phyloP scores from a whole-genome alignment of 2,888 invertebrate genomes.

The Microctonus brassicae region DNA sequence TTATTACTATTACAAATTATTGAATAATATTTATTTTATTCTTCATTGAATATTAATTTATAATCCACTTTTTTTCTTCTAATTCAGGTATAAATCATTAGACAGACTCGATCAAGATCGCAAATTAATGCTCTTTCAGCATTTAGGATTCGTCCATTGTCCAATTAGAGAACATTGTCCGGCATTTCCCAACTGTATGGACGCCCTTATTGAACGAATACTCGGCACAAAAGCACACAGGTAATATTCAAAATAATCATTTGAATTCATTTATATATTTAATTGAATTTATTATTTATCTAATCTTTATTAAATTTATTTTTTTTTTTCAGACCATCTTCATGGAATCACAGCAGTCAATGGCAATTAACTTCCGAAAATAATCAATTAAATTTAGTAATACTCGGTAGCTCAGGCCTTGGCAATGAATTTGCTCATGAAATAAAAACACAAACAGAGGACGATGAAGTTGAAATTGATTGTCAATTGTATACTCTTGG shows the following conservation, averaged over 20 bases:
- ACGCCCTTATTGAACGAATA: slow-evolving; percentile 81
- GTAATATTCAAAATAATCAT: slow-evolving; percentile 53
- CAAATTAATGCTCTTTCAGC: slow-evolving; percentile 94
- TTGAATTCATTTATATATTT: not conserved
- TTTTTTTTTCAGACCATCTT: slow-evolving; percentile 71
- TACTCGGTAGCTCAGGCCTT: slow-evolving; percentile 88
- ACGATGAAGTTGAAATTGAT: slow-evolving; percentile 87
- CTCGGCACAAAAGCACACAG: slow-evolving; percentile 78
- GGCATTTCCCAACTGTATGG: slow-evolving; percentile 86
- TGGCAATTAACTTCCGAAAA: slow-evolving; percentile 78
- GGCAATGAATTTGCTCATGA: slow-evolving; percentile 90
- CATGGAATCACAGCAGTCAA: slow-evolving; percentile 77
- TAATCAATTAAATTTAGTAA: slow-evolving; percentile 86
- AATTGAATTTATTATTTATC: slow-evolving; percentile 4
- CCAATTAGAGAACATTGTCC: slow-evolving; percentile 96
- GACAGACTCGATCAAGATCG: slow-evolving; percentile 95
- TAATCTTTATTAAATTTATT: slow-evolving; percentile 8
- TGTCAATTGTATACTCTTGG: slow-evolving; percentile 86
- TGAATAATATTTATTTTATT: not conserved
- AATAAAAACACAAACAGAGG: slow-evolving; percentile 87
- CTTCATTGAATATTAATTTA: not conserved
- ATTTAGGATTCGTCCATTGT: slow-evolving; percentile 95
- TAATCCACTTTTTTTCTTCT: slow-evolving; percentile 25
- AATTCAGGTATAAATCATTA: slow-evolving; percentile 87
- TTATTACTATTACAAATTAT: slow-evolving; percentile 3